Conservation (phyloP, 2,113 vertebrate genomes). For the Phoenicopterus ruber region DNA sequence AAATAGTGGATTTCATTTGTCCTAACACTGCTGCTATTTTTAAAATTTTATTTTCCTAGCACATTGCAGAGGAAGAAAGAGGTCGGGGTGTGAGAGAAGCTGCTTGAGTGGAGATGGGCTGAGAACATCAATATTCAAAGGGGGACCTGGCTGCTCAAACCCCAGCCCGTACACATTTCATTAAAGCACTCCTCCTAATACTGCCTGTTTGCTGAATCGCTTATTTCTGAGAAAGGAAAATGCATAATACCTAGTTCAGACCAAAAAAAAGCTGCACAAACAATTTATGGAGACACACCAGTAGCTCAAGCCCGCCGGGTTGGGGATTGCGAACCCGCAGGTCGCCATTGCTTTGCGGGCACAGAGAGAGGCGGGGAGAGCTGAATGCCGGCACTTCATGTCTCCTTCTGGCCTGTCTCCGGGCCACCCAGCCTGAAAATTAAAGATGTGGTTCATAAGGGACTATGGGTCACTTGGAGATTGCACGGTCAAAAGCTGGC, state of each 20-base stretch:
- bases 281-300: not conserved
- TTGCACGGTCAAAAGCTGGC: not conserved
- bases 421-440: not conserved
- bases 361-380: not conserved
- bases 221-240: not conserved
- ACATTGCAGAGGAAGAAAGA: not conserved
- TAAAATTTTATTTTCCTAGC: not conserved
- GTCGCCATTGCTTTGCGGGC: accelerated
- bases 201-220: not conserved
- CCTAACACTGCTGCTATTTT: not conserved
- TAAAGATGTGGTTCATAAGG: not conserved
- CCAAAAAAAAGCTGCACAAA: not conserved
- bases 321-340: not conserved
- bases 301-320: not conserved
- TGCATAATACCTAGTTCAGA: not conserved
- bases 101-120: not conserved
- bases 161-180: not conserved
- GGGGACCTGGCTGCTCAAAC: not conserved
- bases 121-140: not conserved
- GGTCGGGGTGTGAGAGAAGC: not conserved
- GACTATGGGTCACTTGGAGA: not conserved
- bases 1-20: not conserved
- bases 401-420: not conserved
- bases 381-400: too few relatives aligned
- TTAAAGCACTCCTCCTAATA: not conserved